Evolutionary conservation across 2,797 vertebrate genomes (phyloP), one percentile per base, ranked within the genome.

Genomic region (Malacoctenus gilli): DNA sequence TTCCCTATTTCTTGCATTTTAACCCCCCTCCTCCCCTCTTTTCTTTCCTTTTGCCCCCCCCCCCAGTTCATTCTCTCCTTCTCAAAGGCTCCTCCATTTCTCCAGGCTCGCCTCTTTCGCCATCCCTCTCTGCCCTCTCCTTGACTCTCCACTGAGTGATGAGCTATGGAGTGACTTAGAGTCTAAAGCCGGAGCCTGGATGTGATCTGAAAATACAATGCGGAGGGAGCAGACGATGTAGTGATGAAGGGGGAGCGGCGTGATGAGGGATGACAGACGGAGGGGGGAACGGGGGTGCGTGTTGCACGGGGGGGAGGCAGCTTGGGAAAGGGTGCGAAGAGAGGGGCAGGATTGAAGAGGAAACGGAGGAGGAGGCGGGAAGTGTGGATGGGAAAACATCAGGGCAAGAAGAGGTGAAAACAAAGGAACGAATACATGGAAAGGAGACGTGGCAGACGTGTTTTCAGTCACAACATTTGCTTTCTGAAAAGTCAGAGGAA

Each of bases 141-240:
- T 79, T 81, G 80, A 81, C 78, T 83, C 72, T 63, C 35, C 44
- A 53, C 64, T 76, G 77, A 71, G 60, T 79, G 80, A 80, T 82
- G 79, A 85, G 61, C 59, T 80, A 79, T 59, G 65, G 71, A 78
- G 72, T 80, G 79, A 73, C 74, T 80, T 79, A 68, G 66, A 71
- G 80, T 75, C 56, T 79, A 63, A 80, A 85, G 75, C 76, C 73
- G 69, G 63, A n/a, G 35, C 31, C 52, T 30, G 57, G 74, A 74
- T 84, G 79, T 82, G 81, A 77, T 72, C 64, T 75, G 76, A 75
- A 82, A 77, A 82, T 72, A 58, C 73, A 80, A 77, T 72, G 76
- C 25, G 34, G 43, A 63, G 55, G 38, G 59, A 72, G 69, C 52
- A 69, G 70, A 64, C 47, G 43, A 72, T 67, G 54, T 59, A 44